phyloP scores from a whole-genome alignment of 2,113 vertebrate species.

The Axis porcinus region DNA sequence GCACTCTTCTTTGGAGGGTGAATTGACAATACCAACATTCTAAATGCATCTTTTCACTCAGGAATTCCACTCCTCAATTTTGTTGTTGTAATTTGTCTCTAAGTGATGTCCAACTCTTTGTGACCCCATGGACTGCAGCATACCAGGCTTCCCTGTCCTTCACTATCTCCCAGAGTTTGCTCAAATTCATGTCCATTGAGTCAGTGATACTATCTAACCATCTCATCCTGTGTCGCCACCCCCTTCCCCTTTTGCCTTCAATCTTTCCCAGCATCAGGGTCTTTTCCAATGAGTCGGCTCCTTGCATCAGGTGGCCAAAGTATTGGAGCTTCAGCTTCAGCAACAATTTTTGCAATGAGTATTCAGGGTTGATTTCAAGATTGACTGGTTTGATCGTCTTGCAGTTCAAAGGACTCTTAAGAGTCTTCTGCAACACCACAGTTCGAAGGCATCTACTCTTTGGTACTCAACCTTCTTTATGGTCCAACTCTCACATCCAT shows the following conservation, averaged over 20 bases:
- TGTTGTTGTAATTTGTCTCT: background rate
- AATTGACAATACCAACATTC: background rate
- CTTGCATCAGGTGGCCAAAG: background rate
- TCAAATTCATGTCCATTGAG: background rate
- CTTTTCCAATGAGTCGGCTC: background rate
- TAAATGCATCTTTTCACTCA: conserved; percentile 13
- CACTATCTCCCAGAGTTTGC: background rate
- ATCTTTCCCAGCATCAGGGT: background rate
- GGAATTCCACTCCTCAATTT: background rate
- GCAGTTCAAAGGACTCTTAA: background rate
- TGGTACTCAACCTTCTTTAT: background rate
- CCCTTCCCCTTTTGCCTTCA: background rate
- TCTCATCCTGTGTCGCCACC: background rate
- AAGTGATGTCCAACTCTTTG: background rate
- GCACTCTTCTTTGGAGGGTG: background rate
- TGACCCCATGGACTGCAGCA: background rate
- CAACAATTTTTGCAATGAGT: background rate
- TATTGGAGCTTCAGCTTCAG: background rate
- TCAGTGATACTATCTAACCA: background rate
- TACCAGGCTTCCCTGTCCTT: background rate
- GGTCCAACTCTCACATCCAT: background rate
- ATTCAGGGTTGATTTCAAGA: background rate
- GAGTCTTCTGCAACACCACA: background rate
- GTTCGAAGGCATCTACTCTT: background rate
- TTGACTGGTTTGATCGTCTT: background rate